Evolutionary conservation across 2,888 invertebrate genomes (phyloP).

Genomic region (Nebria brevicollis): DNA sequence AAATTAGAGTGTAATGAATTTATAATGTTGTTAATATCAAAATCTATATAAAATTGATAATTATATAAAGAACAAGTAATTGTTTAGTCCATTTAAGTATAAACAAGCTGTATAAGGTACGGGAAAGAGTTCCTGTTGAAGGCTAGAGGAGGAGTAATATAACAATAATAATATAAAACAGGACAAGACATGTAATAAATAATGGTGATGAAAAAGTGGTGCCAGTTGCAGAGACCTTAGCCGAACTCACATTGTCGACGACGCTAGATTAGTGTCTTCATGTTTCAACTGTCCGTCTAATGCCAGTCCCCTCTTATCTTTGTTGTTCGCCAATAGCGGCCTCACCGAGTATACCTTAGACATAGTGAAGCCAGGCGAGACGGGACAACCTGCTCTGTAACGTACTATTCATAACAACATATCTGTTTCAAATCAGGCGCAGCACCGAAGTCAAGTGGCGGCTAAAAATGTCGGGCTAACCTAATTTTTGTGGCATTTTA

Average conservation of each 20-base stretch:
- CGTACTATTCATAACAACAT: conserved; percentile 35
- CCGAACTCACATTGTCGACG: conserved; percentile 82
- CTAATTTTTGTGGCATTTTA: not conserved
- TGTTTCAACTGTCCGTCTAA: conserved; percentile 88
- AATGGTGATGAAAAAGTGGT: conserved; percentile 15
- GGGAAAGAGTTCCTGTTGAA: not conserved
- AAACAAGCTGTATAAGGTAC: not conserved
- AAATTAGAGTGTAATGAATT: too few relatives aligned
- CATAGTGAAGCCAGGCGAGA: conserved; percentile 84
- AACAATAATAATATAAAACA: not conserved
- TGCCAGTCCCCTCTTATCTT: conserved; percentile 85
- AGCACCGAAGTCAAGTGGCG: not conserved
- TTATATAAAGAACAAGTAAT: too few relatives aligned
- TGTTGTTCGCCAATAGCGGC: conserved; percentile 82
- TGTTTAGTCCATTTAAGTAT: not conserved
- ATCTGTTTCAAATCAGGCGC: conserved; percentile 5
- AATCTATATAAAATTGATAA: too few relatives aligned
- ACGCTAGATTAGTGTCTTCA: conserved; percentile 89
- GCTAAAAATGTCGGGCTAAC: not conserved
- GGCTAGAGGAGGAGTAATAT: not conserved
- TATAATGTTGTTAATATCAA: too few relatives aligned
- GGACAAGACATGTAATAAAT: not conserved
- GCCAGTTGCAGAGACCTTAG: conserved; percentile 51
- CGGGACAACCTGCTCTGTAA: conserved; percentile 80
- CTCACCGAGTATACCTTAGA: conserved; percentile 85